Evolutionary conservation across 2,888 invertebrate genomes (phyloP).

Genomic region (Platycnemis pennipes): DNA sequence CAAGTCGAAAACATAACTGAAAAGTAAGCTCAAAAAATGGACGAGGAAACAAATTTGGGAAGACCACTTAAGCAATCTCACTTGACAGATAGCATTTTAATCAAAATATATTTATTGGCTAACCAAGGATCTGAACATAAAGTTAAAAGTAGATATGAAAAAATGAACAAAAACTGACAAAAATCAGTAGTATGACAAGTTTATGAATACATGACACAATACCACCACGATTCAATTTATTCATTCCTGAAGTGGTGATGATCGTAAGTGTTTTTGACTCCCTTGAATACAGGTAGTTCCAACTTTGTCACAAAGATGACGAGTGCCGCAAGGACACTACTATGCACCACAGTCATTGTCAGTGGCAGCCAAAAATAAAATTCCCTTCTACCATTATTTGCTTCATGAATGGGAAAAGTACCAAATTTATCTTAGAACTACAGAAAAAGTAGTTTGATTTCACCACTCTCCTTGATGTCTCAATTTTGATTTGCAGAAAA

Average conservation of each 20-base stretch:
- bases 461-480: not conserved
- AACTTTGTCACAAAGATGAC: not conserved
- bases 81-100: not conserved
- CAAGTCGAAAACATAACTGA: too few species aligned
- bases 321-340: not conserved
- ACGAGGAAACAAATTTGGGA: not conserved
- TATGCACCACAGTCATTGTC: not conserved
- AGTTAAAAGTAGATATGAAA: not conserved
- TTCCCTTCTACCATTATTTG: not conserved
- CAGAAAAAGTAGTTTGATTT: not conserved
- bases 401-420: not conserved
- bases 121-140: not conserved
- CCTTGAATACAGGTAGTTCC: not conserved
- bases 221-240: not conserved
- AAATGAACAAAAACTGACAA: not conserved
- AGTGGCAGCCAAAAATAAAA: not conserved
- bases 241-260: not conserved
- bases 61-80: not conserved
- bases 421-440: not conserved
- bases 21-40: not conserved
- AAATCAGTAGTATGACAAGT: not conserved
- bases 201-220: not conserved
- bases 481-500: too few species aligned
- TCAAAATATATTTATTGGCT: slow-evolving; percentile 2
- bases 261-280: not conserved